phyloP scores from a whole-genome alignment of 1,140 invertebrate species.

The Magallana ariakensis region DNA sequence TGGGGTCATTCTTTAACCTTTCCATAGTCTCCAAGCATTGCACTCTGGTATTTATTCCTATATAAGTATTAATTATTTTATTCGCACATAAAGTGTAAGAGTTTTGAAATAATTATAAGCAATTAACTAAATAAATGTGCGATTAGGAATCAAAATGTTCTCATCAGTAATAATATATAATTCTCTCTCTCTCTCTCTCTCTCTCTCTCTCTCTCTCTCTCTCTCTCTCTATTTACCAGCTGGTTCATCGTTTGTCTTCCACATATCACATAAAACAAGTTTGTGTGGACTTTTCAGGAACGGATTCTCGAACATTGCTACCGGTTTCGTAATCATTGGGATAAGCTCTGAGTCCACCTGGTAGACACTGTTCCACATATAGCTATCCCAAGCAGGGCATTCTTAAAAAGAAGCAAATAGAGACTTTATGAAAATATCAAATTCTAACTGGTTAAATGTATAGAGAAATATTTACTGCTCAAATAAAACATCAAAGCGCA shows the following conservation, averaged over 20 bases:
- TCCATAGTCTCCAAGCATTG: not conserved
- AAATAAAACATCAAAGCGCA: too few relatives aligned
- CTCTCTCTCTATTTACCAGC: not conserved
- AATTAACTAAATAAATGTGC: too few relatives aligned
- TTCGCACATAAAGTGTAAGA: too few relatives aligned
- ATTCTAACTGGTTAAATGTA: too few relatives aligned
- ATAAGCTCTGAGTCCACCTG: not conserved
- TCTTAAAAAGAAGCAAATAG: not conserved
- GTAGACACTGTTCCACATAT: slow-evolving; percentile 11
- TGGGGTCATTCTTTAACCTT: not conserved
- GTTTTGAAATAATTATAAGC: too few relatives aligned
- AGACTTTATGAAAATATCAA: too few relatives aligned
- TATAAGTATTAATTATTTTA: too few relatives aligned
- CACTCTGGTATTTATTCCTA: not conserved
- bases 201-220: too few relatives aligned
- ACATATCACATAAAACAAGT: slow-evolving; percentile 91
- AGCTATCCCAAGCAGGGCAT: slow-evolving; percentile 8
- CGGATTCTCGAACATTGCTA: slow-evolving; percentile 93
- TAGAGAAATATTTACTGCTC: too few relatives aligned
- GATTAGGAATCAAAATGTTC: too few relatives aligned
- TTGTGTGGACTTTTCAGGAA: slow-evolving; percentile 90
- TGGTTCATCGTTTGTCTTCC: slow-evolving; percentile 65
- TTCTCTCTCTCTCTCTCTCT: too few relatives aligned
- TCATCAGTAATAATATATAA: too few relatives aligned
- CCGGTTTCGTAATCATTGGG: slow-evolving; percentile 84